Conservation (phyloP, 2,797 vertebrate genomes). For the Sebastes umbrosus region DNA sequence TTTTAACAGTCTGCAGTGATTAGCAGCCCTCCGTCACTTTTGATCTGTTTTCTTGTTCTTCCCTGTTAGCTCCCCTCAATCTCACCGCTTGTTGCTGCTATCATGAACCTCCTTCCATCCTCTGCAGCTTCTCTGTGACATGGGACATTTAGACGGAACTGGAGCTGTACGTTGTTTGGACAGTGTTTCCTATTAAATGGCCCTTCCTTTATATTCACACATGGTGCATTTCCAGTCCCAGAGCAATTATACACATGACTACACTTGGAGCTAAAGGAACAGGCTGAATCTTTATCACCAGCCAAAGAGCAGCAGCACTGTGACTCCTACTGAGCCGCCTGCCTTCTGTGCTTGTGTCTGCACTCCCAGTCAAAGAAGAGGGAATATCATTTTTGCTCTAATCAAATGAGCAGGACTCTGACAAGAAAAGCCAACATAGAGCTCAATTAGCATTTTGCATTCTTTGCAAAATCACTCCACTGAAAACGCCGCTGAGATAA, state of each 20-base stretch:
- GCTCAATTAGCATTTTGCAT: constrained; percentile 63
- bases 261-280: constrained; percentile 80
- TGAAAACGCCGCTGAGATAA: constrained; percentile 32
- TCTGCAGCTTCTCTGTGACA: constrained; percentile 67
- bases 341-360: constrained; percentile 67
- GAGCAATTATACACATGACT: constrained; percentile 82
- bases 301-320: constrained; percentile 71
- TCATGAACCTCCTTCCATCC: constrained; percentile 57
- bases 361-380: constrained; percentile 76
- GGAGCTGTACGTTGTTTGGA: constrained; percentile 74
- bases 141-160: constrained; percentile 75
- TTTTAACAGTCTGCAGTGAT: constrained; percentile 18
- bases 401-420: constrained; percentile 72
- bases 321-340: constrained; percentile 64
- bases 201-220: constrained; percentile 78
- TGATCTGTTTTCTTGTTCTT: constrained; percentile 29
- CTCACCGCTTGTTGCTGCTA: constrained; percentile 30
- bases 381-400: constrained; percentile 75
- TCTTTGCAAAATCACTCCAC: constrained; percentile 55
- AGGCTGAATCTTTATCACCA: constrained; percentile 80
- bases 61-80: not conserved
- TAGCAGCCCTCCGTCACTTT: constrained; percentile 22
- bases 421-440: constrained; percentile 60
- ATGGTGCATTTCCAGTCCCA: constrained; percentile 77
- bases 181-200: constrained; percentile 78